Conservation (phyloP, 2,113 vertebrate genomes). For the Castor canadensis region DNA sequence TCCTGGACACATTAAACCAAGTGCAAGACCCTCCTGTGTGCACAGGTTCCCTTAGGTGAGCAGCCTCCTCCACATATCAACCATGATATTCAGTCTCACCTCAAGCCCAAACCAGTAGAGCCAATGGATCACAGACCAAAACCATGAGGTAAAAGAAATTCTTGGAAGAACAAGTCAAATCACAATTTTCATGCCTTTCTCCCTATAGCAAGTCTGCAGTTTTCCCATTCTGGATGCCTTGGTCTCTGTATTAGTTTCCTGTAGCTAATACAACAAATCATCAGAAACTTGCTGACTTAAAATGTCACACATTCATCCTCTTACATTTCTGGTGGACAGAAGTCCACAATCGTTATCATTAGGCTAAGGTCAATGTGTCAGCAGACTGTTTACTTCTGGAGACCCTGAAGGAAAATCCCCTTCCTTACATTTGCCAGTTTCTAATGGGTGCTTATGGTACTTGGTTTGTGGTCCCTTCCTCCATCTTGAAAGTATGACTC, state of each 20-base stretch:
- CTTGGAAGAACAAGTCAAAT: too few relatives aligned
- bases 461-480: neutral
- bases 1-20: neutral
- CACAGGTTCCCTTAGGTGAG: too few relatives aligned
- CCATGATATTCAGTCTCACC: too few relatives aligned
- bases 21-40: neutral
- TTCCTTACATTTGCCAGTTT: neutral
- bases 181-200: neutral
- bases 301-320: neutral
- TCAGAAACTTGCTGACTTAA: neutral
- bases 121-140: too few relatives aligned
- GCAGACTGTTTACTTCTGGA: neutral
- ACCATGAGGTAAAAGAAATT: too few relatives aligned
- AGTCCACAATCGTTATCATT: neutral
- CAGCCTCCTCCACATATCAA: too few relatives aligned
- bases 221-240: neutral
- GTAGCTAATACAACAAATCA: neutral
- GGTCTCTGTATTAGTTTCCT: neutral
- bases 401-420: fast-evolving
- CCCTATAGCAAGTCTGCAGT: neutral
- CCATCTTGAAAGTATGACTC: neutral
- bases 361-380: neutral
- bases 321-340: neutral
- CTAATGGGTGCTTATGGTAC: neutral
- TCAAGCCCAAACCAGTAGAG: too few relatives aligned